A percentile compares a stretch with the other conserved stretches of the same genome.
Evolutionary conservation across 2,797 vertebrate species (phyloP).

Genomic region (Catostomus latipinnis): DNA sequence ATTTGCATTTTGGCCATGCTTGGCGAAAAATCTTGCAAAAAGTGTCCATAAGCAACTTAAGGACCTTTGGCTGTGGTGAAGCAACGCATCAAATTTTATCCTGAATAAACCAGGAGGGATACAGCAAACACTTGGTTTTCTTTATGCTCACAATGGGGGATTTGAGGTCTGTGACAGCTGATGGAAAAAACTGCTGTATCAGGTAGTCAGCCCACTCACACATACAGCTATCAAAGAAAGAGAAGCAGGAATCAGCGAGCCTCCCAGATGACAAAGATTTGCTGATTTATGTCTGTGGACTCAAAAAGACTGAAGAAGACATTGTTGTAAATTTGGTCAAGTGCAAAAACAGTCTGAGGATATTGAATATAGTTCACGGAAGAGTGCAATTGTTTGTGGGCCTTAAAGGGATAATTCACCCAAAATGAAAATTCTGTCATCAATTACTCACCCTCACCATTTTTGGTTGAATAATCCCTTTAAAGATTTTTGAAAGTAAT

Average conservation of each 20-base stretch:
- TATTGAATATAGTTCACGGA: constrained; percentile 61
- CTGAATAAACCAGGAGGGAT: not conserved
- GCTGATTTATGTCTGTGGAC: constrained; percentile 77
- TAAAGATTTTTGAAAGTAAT: not conserved
- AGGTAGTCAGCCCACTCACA: constrained; percentile 74
- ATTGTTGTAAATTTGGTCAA: constrained; percentile 57
- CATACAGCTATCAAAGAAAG: constrained; percentile 61
- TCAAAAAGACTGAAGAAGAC: constrained; percentile 51
- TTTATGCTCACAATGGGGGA: constrained; percentile 35
- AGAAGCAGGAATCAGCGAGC: constrained; percentile 44
- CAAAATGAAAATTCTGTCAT: not conserved
- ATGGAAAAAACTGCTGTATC: constrained; percentile 73
- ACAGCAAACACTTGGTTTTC: constrained; percentile 31
- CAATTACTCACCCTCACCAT: too few relatives aligned
- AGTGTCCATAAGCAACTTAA: not conserved
- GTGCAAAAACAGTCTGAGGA: constrained; percentile 57
- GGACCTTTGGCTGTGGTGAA: not conserved
- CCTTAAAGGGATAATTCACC: not conserved
- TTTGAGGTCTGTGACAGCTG: constrained; percentile 33
- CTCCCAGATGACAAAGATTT: constrained; percentile 64
- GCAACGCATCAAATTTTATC: not conserved
- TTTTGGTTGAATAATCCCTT: too few relatives aligned
- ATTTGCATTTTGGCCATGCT: not conserved
- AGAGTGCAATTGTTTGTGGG: constrained; percentile 44
- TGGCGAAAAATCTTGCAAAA: not conserved